Base-by-base conservation (phyloP, 2,113 vertebrate genomes). In the Ceyx margarethae region DNA sequence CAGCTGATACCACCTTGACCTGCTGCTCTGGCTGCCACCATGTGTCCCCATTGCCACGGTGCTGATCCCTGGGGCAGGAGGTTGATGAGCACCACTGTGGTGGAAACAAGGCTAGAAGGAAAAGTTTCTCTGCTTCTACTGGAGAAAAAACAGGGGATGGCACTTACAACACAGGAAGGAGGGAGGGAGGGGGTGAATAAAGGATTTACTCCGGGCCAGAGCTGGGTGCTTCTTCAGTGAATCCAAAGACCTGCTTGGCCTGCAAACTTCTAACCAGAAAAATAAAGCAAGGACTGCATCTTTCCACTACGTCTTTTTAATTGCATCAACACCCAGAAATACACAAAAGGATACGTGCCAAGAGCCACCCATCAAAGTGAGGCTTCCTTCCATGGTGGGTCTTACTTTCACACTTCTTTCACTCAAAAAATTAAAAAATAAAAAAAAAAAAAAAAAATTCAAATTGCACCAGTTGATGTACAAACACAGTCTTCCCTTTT, bases 391-490 rank as follows among this genome's bases (percentile, higher is more conserved):
- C 89, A 51, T 33, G 68, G 68, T 51, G 56, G 82, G 53, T 74
- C 82, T 95, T 58, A 62, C 67, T 93, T 95, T 45, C 51, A 53
- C 85, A 26, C 84, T 68, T 42, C 50, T 93, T 90, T 92, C 89
- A 77, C 64, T 66, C 88, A 3, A 66, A 67, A 72, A 60, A 68
- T 20, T 85, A 72, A 7, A 14, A 4, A 12, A 26, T 19, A 15
- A 33, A 22, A 66, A 22, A 14, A 15, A 35, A 25, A 23, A 25
- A 33, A 37, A 23, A 26, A 60, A 28, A 21, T 11, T 78, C 21
- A 89, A 72, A 98, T 97, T 98, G 97, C 97, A 98, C 97, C 65
- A 65, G 95, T 56, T 83, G 96, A 95, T 89, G 88, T 85, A 96
- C 61, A 88, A 58, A 88, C 67, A 71, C 48, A 95, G 45, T 86